Conservation (phyloP, 2,888 invertebrate species). For the Leptarthrus brevirostris region DNA sequence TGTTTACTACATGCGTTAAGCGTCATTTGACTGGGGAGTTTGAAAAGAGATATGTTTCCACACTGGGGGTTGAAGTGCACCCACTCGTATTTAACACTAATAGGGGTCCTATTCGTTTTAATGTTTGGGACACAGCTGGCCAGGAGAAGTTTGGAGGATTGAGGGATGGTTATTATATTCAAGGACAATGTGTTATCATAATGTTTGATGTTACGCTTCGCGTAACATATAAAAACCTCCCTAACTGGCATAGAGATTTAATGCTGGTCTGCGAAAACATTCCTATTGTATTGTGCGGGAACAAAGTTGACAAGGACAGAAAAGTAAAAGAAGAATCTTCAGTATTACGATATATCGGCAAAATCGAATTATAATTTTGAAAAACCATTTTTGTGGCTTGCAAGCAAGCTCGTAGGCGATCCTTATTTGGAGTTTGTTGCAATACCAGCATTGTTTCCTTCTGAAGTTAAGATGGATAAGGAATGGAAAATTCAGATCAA, state of each 20-base stretch:
- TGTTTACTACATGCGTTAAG: conserved; percentile 99
- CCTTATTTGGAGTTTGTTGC: conserved; percentile 99
- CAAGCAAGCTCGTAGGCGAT: conserved; percentile 97
- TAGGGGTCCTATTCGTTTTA: conserved; percentile 96
- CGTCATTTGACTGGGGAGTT: conserved; percentile 99
- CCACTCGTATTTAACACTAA: conserved; percentile 98
- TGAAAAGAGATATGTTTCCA: conserved; percentile 99
- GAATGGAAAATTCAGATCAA: conserved; percentile 97
- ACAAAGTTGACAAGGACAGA: conserved; percentile 99
- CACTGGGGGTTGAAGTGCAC: conserved; percentile 98
- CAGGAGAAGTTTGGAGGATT: conserved; percentile 99
- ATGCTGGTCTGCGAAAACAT: conserved; percentile 99
- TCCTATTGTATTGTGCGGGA: conserved; percentile 99
- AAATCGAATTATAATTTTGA: conserved; percentile 99
- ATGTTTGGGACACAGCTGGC: conserved; percentile 99
- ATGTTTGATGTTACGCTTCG: conserved; percentile 99
- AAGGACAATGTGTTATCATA: conserved; percentile 96
- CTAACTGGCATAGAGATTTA: conserved; percentile 99
- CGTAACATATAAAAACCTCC: conserved; percentile 99
- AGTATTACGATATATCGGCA: conserved; percentile 99
- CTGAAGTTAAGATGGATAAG: conserved; percentile 99
- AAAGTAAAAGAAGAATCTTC: conserved; percentile 99
- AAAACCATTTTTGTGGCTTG: conserved; percentile 99
- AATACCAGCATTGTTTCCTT: conserved; percentile 97
- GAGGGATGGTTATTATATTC: conserved; percentile 99